Evolutionary conservation across 2,113 vertebrate genomes (phyloP).

Genomic region (Fregetta grallaria): DNA sequence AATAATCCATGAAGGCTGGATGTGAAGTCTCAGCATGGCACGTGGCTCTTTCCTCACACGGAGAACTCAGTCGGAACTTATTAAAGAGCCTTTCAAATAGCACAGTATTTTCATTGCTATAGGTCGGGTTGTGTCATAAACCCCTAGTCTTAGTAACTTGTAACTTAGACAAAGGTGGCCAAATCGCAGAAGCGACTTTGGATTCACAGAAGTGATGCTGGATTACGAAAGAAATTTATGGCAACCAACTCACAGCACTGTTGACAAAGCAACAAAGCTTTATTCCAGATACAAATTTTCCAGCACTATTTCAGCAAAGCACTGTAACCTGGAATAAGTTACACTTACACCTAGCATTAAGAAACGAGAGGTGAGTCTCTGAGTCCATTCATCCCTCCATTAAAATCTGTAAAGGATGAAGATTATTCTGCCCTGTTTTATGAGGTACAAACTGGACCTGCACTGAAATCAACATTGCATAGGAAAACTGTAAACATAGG

Average conservation of each 20-base stretch:
- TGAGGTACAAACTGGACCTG: neutral
- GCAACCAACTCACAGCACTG: neutral
- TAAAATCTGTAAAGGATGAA: neutral
- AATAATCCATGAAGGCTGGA: neutral
- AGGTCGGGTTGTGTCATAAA: neutral
- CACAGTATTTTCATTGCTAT: neutral
- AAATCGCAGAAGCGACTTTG: neutral
- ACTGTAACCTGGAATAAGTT: neutral
- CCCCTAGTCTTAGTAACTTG: neutral
- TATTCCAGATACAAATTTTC: neutral
- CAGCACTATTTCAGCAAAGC: neutral
- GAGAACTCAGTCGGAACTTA: neutral
- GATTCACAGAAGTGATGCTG: neutral
- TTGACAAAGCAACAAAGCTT: neutral
- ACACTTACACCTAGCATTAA: neutral
- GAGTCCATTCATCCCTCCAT: neutral
- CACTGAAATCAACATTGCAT: neutral
- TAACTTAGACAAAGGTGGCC: neutral
- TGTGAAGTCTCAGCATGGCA: neutral
- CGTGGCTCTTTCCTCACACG: neutral
- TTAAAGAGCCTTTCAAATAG: neutral
- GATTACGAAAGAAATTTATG: neutral
- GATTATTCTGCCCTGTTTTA: neutral
- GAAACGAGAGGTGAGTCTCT: neutral
- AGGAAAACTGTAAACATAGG: neutral